Conservation (phyloP, 2,113 vertebrate species). For the Dinomys branickii region DNA sequence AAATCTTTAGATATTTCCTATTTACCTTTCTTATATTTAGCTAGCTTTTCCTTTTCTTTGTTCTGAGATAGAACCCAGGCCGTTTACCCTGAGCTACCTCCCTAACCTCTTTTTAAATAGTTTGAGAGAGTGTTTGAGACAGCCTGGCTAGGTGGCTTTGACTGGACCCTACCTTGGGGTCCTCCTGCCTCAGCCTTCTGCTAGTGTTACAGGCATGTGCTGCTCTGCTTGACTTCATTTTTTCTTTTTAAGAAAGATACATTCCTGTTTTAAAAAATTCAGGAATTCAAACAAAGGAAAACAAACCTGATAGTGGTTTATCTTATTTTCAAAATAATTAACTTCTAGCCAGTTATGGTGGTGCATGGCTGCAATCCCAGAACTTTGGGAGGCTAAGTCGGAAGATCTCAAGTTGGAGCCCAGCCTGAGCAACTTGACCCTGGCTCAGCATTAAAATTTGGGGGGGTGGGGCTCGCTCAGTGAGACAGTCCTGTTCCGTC, state of each 20-base stretch:
- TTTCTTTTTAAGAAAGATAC: not conserved
- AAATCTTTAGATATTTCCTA: not conserved
- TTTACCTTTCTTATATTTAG: not conserved
- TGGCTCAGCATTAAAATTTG: not conserved
- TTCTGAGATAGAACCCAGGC: not conserved
- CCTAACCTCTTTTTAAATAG: not conserved
- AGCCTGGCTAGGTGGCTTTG: not conserved
- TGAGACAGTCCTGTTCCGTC: not conserved
- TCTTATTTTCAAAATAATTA: not conserved
- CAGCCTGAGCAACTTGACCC: not conserved
- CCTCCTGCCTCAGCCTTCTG: not conserved
- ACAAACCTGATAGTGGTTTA: not conserved
- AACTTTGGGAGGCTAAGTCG: not conserved
- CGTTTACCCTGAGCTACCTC: not conserved
- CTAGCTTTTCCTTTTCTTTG: not conserved
- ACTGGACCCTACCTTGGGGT: not conserved
- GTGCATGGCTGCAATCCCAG: not conserved
- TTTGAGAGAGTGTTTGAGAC: not conserved
- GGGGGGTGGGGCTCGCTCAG: not conserved
- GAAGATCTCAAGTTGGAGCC: not conserved
- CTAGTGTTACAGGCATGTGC: not conserved
- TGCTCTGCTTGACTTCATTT: not conserved
- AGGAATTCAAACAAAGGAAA: conserved; percentile 33
- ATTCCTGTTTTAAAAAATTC: not conserved
- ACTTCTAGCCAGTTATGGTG: not conserved